Conservation (phyloP, 2,888 invertebrate species). For the Tachina lurida region DNA sequence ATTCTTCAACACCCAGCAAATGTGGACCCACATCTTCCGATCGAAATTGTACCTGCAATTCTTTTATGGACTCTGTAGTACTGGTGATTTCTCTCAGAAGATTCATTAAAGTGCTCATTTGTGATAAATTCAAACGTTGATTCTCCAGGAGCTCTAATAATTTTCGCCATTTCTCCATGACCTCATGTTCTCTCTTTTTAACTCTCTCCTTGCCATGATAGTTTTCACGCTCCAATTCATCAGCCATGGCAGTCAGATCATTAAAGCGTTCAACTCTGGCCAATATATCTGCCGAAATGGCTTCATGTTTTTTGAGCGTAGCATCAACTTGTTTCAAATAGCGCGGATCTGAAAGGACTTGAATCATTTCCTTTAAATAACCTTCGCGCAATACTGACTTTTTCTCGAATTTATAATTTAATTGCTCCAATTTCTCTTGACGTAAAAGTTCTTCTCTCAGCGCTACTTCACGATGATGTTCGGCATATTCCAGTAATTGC, state of each 20-base stretch:
- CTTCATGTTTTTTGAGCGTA: constrained; percentile 98
- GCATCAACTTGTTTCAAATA: constrained; percentile 97
- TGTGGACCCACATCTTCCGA: constrained; percentile 97
- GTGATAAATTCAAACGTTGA: constrained; percentile 89
- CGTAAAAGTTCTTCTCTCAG: constrained; percentile 94
- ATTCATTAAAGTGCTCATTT: constrained; percentile 93
- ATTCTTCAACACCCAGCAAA: constrained; percentile 95
- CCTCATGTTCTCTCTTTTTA: constrained; percentile 85
- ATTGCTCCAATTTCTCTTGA: constrained; percentile 96
- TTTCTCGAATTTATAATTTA: constrained; percentile 97
- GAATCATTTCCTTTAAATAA: constrained; percentile 98
- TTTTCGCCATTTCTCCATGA: constrained; percentile 93
- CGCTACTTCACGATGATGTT: constrained; percentile 96
- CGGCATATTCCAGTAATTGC: constrained; percentile 95
- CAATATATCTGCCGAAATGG: constrained; percentile 97
- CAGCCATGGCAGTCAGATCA: constrained; percentile 96
- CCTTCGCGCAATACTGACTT: constrained; percentile 97
- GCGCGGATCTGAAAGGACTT: constrained; percentile 95
- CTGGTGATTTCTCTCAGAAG: constrained; percentile 96
- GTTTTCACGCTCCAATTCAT: constrained; percentile 94
- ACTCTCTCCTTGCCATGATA: constrained; percentile 95
- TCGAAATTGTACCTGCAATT: constrained; percentile 88
- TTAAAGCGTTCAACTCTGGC: constrained; percentile 97
- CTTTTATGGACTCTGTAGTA: constrained; percentile 91
- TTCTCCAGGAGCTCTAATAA: constrained; percentile 92